phyloP scores from a whole-genome alignment of 2,888 invertebrate genomes.

The Napeogenes inachia region DNA sequence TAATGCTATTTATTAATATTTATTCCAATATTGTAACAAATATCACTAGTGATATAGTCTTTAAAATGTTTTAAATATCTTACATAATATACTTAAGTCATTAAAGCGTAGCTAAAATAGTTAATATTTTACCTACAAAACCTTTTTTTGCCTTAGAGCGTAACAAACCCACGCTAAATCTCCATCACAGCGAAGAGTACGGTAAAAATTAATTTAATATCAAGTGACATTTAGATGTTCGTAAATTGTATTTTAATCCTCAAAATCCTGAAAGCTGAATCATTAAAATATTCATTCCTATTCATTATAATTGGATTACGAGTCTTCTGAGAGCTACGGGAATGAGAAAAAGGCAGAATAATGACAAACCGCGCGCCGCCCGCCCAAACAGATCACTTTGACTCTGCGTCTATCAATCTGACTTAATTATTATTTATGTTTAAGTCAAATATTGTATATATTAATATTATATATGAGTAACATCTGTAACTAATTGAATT shows the following conservation, averaged over 20 bases:
- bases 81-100: no score
- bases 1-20: no score
- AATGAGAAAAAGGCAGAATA: constrained; percentile 9
- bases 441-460: background rate
- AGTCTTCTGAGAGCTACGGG: constrained; percentile 23
- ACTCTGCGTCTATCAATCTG: constrained; percentile 2
- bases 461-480: no score
- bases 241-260: constrained; percentile 9
- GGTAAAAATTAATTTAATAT: constrained; percentile 3
- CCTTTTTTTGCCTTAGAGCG: no score
- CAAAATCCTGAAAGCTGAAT: constrained; percentile 15
- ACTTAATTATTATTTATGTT: background rate
- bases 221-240: constrained; percentile 3
- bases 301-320: constrained; percentile 33
- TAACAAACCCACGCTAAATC: background rate
- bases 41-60: no score
- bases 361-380: background rate
- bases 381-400: constrained; percentile 1
- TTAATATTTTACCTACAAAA: no score
- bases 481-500: no score
- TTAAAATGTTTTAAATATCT: no score
- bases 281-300: constrained; percentile 23
- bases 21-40: no score
- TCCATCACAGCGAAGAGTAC: background rate
- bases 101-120: no score